A percentile compares a stretch with the other conserved stretches of the same genome.
Conservation (phyloP, 2,888 invertebrate species). For the Helleia helle region DNA sequence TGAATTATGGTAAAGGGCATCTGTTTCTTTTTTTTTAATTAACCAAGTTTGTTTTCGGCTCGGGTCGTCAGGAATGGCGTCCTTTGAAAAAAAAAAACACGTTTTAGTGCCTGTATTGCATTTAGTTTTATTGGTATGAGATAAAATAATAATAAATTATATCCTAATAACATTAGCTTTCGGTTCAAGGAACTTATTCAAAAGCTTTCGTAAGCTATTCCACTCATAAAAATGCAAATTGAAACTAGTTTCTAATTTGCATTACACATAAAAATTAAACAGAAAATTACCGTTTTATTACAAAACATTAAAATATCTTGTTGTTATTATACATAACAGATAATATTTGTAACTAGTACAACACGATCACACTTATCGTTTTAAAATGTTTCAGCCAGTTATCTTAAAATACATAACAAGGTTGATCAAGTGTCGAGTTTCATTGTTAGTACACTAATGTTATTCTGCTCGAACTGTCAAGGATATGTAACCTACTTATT, state of each 20-base stretch:
- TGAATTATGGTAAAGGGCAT: constrained; percentile 23
- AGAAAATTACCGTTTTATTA: no score
- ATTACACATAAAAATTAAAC: no score
- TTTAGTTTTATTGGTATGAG: constrained; percentile 1
- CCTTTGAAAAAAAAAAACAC: constrained; percentile 9
- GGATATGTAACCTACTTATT: no score
- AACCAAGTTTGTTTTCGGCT: not conserved
- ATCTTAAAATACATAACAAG: no score
- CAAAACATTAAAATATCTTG: no score
- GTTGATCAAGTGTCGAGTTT: no score
- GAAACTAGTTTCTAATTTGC: not conserved
- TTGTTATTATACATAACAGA: no score
- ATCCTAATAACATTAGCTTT: not conserved
- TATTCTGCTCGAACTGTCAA: no score
- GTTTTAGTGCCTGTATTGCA: constrained; percentile 10
- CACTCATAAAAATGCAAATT: constrained; percentile 1
- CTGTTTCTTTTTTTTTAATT: constrained; percentile 18
- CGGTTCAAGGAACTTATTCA: not conserved
- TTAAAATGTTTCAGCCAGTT: no score
- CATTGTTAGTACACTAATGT: no score
- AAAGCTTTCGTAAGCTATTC: constrained; percentile 3
- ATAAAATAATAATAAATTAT: not conserved
- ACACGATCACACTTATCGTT: no score
- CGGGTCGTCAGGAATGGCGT: constrained; percentile 3
- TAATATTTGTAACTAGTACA: no score